Base-by-base conservation (phyloP, 2,797 vertebrate genomes). In the Brachymystax lenok region DNA sequence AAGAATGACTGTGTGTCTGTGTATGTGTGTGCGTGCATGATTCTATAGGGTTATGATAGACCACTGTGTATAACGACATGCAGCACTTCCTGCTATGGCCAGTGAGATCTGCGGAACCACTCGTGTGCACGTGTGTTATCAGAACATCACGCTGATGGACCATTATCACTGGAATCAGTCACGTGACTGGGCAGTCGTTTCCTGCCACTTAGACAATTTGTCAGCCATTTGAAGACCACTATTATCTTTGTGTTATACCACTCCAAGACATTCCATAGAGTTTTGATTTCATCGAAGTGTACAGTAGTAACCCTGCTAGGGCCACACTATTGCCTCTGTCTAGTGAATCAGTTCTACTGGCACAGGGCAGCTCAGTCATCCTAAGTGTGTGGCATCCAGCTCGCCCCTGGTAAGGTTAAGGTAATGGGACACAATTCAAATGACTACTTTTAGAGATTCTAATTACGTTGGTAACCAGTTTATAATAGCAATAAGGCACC, bases 161-260 rank as follows among this genome's bases (percentile, higher is more conserved):
- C 59, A 63, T 63, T 63, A 63, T 63, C 59, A 63, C 59, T 27
- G 59, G 59, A 27, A 63, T 63, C 59, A 63, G 59, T 63, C 59
- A 63, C 24, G 21, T 63, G 59, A 63, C 59, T 27, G 21, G 59
- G 24, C 59, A 63, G 59, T 24, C n/a, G 59, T 63, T 63, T 63
- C 59, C 59, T 24, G 59, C 59, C 59, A 24, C 59, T 63, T 63
- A 63, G 59, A 63, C 59, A 63, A 63, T 24, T 63, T 63, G 10
- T 63, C 59, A 24, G 59, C 21, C 59, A 63, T 63, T 63, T 63
- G 59, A 63, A 13, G 59, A 24, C n/a, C 21, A 24, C 59, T 13
- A 0, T 63, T 63, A 63, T 63, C 59, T 63, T 24, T 63, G 59
- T 27, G 59, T 21, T 63, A 24, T 63, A 63, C 59, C 59, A 63